phyloP scores from a whole-genome alignment of 1,140 invertebrate species.

The Macrosteles quadrilineatus region DNA sequence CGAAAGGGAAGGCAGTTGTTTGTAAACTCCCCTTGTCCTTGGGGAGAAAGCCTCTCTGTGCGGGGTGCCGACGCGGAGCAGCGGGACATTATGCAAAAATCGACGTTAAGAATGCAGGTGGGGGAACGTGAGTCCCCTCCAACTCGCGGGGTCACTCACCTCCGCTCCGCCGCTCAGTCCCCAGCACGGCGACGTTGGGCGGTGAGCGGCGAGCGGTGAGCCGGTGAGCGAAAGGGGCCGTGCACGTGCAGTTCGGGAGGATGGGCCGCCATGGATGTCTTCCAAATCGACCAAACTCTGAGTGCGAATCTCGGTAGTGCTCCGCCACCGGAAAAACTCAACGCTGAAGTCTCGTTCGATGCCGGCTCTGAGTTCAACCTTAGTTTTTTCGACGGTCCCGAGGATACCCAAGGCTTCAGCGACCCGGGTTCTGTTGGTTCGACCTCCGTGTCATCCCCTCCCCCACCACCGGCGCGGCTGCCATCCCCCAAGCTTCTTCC shows the following conservation, averaged over 20 bases:
- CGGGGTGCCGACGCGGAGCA: too few species aligned
- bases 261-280: constrained; percentile 59
- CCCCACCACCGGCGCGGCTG: constrained; percentile 44
- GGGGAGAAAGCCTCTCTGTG: not conserved
- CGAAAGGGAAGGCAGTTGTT: not conserved
- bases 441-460: constrained; percentile 58
- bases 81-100: constrained; percentile 36
- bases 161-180: constrained; percentile 22
- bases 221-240: constrained; percentile 22
- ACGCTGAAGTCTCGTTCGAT: constrained; percentile 69
- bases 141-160: constrained; percentile 4
- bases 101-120: constrained; percentile 33
- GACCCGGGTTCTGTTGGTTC: constrained; percentile 67
- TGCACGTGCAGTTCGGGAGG: constrained; percentile 25
- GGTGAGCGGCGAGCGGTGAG: constrained; percentile 34
- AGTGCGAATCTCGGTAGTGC: constrained; percentile 58
- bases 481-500: constrained; percentile 15
- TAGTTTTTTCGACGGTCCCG: constrained; percentile 72
- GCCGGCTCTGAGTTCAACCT: constrained; percentile 75
- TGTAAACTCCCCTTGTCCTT: not conserved
- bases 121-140: not conserved
- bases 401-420: constrained; percentile 66
- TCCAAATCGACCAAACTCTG: constrained; percentile 63
- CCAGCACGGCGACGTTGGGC: too few species aligned
- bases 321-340: constrained; percentile 57